Conservation (phyloP, 2,797 vertebrate species). For the Champsocephalus esox region DNA sequence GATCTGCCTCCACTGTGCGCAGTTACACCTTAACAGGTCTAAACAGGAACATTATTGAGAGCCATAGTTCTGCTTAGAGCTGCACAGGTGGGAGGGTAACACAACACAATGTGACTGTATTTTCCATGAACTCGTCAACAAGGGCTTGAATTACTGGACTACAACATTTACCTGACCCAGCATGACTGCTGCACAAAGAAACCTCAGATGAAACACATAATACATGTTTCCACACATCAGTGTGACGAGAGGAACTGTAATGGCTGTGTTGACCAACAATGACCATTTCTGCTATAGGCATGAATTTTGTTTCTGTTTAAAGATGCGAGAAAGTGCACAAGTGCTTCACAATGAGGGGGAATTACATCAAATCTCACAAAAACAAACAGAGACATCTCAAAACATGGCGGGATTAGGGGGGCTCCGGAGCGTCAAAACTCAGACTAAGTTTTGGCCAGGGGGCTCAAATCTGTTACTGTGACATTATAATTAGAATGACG, state of each 20-base stretch:
- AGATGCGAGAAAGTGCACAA: conserved; percentile 27
- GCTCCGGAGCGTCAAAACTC: conserved; percentile 37
- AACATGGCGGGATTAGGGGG: conserved; percentile 55
- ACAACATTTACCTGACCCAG: conserved; percentile 4
- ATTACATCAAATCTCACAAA: conserved; percentile 55
- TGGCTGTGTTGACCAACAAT: not conserved
- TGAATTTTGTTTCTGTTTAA: conserved; percentile 3
- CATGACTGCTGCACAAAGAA: conserved; percentile 15
- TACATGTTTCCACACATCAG: conserved; percentile 12
- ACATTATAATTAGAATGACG: conserved; percentile 21
- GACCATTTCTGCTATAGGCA: not conserved
- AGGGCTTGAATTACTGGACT: conserved; percentile 14
- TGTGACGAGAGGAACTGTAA: not conserved
- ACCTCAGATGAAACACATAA: not conserved
- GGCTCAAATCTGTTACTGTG: conserved; percentile 15
- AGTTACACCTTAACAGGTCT: conserved; percentile 33
- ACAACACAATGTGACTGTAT: conserved; percentile 24
- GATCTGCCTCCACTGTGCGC: conserved; percentile 3
- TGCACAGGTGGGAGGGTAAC: conserved; percentile 9
- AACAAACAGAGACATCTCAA: conserved; percentile 54
- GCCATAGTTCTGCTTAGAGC: conserved; percentile 36
- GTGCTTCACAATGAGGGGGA: conserved; percentile 28
- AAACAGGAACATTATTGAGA: conserved; percentile 57
- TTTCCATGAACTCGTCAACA: conserved; percentile 49
- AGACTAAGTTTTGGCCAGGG: conserved; percentile 19